These are phyloP conservation scores for Hydrotaea cyrtoneurina DNA, from an alignment of 2,888 invertebrate species.

Conservation along the genomic window DNA sequence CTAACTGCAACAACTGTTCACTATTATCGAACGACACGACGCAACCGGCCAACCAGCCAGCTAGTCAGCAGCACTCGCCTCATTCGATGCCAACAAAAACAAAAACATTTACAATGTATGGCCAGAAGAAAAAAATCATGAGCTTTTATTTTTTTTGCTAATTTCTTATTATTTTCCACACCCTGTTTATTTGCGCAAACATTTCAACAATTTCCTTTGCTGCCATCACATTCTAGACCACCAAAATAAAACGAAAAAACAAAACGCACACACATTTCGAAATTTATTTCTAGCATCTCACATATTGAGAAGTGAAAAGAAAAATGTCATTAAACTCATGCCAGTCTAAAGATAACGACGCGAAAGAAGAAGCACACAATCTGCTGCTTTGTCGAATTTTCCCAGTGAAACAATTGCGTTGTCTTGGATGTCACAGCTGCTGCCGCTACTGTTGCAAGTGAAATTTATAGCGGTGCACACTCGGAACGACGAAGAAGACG, in stretches of 20 bases:
- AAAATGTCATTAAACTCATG: constrained; percentile 59
- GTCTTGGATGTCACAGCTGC: neutral
- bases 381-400: constrained; percentile 11
- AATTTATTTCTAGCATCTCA: constrained; percentile 45
- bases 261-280: constrained; percentile 8
- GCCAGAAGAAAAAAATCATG: neutral
- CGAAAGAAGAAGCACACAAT: no score
- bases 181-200: constrained; percentile 50
- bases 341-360: neutral
- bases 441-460: constrained; percentile 15
- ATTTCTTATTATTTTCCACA: constrained; percentile 30
- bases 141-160: neutral
- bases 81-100: constrained; percentile 6
- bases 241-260: constrained; percentile 19
- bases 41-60: no score
- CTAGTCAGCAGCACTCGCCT: neutral
- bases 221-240: constrained; percentile 50
- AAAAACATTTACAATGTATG: constrained; percentile 3
- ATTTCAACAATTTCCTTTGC: constrained; percentile 59
- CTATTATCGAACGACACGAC: neutral
- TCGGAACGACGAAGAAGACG: neutral
- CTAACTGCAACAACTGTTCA: constrained; percentile 12
- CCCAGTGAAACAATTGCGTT: neutral
- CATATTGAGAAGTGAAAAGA: constrained; percentile 14
- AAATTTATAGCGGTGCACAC: constrained; percentile 40